phyloP scores from a whole-genome alignment of 1,140 invertebrate genomes.

The Chelonus insularis region DNA sequence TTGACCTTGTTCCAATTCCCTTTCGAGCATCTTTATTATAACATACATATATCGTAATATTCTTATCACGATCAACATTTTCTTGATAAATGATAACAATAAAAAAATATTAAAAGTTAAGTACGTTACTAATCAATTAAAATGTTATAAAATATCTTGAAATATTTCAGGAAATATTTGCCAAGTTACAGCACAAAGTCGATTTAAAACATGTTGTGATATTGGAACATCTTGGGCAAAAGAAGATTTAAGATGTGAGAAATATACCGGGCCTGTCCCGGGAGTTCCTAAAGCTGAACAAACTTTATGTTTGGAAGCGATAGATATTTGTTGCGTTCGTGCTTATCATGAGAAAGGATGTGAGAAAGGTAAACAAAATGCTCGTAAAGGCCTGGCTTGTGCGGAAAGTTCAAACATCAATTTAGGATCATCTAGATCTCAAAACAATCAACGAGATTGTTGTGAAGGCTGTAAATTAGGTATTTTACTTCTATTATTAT shows the following conservation, averaged over 20 bases:
- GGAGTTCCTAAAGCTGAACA: constrained; percentile 56
- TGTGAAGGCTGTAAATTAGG: constrained; percentile 65
- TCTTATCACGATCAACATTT: constrained; percentile 7
- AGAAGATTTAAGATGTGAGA: constrained; percentile 57
- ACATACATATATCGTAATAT: too few species aligned
- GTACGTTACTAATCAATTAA: too few species aligned
- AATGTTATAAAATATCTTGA: neutral
- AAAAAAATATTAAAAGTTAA: neutral
- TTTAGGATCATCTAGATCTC: constrained; percentile 24
- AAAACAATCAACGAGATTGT: constrained; percentile 59
- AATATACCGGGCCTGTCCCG: constrained; percentile 55
- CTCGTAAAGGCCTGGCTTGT: constrained; percentile 55
- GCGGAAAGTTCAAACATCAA: constrained; percentile 18
- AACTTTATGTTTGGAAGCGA: constrained; percentile 57
- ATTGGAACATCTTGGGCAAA: constrained; percentile 58
- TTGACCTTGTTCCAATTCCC: neutral
- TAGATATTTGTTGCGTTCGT: constrained; percentile 61
- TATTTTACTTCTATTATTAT: constrained; percentile 18
- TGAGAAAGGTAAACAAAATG: constrained; percentile 57
- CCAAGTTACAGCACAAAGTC: constrained; percentile 45
- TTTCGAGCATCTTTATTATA: too few species aligned
- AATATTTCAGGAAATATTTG: constrained; percentile 8
- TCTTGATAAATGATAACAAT: neutral
- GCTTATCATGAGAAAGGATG: constrained; percentile 53
- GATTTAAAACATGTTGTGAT: constrained; percentile 60